phyloP scores from a whole-genome alignment of 1,140 invertebrate genomes.

The Reticulitermes speratus region DNA sequence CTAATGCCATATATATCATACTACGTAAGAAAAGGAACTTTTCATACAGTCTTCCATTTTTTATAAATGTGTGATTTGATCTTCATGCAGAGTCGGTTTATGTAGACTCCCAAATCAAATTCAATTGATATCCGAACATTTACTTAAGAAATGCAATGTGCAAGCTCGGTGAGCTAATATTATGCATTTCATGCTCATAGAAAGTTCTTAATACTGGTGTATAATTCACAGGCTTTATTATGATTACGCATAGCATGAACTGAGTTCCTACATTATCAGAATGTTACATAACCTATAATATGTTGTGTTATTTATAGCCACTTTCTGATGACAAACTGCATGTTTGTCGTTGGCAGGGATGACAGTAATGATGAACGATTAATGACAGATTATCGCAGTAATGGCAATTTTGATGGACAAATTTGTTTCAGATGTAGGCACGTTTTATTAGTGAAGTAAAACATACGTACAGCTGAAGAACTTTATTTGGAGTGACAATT shows the following conservation, averaged over 20 bases:
- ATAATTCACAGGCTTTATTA: background rate
- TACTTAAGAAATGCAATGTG: too few species aligned
- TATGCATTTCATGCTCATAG: too few species aligned
- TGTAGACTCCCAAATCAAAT: too few species aligned
- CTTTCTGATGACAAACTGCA: background rate
- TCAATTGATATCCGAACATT: too few species aligned
- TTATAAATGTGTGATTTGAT: too few species aligned
- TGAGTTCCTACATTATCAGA: background rate
- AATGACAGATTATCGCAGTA: conserved; percentile 12
- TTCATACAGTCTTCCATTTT: too few species aligned
- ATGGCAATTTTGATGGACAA: background rate
- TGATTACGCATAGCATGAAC: background rate
- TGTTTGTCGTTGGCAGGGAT: background rate
- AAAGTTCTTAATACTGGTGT: background rate
- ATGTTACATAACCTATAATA: background rate
- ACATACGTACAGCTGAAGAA: too few species aligned
- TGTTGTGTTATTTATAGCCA: background rate
- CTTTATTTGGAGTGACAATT: too few species aligned
- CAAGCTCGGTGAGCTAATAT: too few species aligned
- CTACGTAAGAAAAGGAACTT: too few species aligned
- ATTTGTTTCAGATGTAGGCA: background rate
- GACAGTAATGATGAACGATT: conserved; percentile 5
- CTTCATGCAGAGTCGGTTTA: too few species aligned
- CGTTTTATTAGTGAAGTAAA: background rate
- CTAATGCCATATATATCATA: too few species aligned